Conservation (phyloP, 2,113 vertebrate genomes). For the Lutjanus erythropterus region DNA sequence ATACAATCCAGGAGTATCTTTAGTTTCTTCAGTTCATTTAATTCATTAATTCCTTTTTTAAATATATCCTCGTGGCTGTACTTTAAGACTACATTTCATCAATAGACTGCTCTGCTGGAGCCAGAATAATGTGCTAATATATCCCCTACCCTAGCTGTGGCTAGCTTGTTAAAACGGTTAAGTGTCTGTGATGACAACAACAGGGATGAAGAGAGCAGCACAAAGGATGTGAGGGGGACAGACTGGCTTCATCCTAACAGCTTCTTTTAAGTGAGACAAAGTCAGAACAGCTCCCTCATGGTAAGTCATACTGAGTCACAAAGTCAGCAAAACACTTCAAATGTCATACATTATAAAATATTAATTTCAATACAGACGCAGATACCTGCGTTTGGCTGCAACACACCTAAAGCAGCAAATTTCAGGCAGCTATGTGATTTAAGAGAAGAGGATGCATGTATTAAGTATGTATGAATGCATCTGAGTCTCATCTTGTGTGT, state of each 20-base stretch:
- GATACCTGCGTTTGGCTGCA: neutral
- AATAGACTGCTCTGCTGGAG: neutral
- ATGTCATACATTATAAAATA: neutral
- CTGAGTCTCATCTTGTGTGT: neutral
- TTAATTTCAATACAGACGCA: neutral
- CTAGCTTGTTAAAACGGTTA: neutral
- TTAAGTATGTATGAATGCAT: conserved; percentile 26
- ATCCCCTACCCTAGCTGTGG: neutral
- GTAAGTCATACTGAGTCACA: neutral
- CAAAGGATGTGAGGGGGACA: neutral
- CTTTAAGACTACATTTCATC: neutral
- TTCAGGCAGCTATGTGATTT: neutral
- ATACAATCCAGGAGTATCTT: neutral
- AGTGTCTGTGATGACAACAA: neutral
- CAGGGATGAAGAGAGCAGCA: neutral
- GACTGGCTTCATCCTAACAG: neutral
- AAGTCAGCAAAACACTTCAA: conserved; percentile 11
- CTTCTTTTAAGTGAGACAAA: neutral
- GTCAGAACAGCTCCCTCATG: neutral
- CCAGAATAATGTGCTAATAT: neutral
- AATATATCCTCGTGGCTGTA: neutral
- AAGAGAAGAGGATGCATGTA: neutral
- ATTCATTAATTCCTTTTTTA: neutral
- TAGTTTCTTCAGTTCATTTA: too few relatives aligned
- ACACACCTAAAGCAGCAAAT: neutral